phyloP scores from a whole-genome alignment of 1,140 invertebrate species.

The Eriocheir sinensis region DNA sequence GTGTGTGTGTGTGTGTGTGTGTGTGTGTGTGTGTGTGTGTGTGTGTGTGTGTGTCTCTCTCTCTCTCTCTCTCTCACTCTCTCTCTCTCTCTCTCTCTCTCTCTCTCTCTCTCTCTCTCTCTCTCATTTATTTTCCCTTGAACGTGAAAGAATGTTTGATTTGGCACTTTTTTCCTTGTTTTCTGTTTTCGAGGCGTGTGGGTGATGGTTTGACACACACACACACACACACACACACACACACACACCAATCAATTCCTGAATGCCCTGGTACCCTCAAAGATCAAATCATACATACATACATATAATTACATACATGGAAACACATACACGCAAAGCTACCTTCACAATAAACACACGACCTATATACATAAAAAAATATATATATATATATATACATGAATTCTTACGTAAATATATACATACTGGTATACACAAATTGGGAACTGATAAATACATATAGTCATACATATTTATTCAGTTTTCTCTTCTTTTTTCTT shows the following conservation, averaged over 20 bases:
- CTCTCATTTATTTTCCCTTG: too few species aligned
- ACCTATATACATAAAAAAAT: neutral
- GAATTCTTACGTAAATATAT: neutral
- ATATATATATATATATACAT: neutral
- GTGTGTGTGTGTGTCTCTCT: neutral
- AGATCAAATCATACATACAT: neutral
- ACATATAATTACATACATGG: neutral
- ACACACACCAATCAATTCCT: too few species aligned
- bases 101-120: too few species aligned
- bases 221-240: too few species aligned
- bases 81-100: neutral
- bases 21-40: neutral
- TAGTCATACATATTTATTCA: neutral
- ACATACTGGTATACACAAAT: neutral
- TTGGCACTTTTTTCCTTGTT: too few species aligned
- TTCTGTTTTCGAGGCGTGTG: too few species aligned
- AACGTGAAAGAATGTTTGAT: too few species aligned
- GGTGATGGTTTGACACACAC: too few species aligned
- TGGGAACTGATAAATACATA: neutral
- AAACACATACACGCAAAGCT: neutral
- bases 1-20: conserved; percentile 17
- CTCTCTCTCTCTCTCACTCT: neutral
- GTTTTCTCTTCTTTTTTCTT: too few species aligned
- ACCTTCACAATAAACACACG: neutral
- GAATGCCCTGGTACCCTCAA: too few species aligned